Percentiles rank a stretch among this genome's conserved stretches.
Evolutionary conservation across 2,888 invertebrate species (phyloP).

Genomic region (Lydus trimaculatus): DNA sequence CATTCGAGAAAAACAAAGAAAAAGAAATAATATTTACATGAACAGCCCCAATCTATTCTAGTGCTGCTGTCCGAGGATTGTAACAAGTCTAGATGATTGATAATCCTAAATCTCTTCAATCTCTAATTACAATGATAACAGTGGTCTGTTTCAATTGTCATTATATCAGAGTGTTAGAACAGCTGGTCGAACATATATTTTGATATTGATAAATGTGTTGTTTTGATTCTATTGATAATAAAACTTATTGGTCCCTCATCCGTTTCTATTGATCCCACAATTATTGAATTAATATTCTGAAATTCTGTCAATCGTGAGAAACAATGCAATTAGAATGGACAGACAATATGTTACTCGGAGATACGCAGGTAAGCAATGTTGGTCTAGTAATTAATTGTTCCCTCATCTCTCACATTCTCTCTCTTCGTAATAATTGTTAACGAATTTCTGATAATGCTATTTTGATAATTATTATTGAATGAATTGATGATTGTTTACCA

Average conservation of each 20-base stretch:
- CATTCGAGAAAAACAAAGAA: no score
- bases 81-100: neutral
- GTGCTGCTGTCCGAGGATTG: no score
- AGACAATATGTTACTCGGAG: neutral
- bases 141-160: neutral
- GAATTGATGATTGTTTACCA: no score
- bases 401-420: neutral
- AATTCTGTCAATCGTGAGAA: neutral
- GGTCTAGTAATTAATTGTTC: neutral
- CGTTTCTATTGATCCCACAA: neutral
- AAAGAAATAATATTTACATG: no score
- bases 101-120: neutral
- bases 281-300: neutral
- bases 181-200: neutral
- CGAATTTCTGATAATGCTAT: neutral
- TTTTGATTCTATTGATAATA: neutral
- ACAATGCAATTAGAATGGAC: neutral
- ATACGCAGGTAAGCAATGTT: neutral
- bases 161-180: neutral
- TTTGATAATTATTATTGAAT: no score
- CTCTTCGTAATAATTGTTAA: neutral
- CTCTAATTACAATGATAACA: neutral
- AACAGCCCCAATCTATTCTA: no score
- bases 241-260: neutral
- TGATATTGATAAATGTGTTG: neutral